Evolutionary conservation across 2,113 vertebrate genomes (phyloP).

Genomic region (Jacana jacana): DNA sequence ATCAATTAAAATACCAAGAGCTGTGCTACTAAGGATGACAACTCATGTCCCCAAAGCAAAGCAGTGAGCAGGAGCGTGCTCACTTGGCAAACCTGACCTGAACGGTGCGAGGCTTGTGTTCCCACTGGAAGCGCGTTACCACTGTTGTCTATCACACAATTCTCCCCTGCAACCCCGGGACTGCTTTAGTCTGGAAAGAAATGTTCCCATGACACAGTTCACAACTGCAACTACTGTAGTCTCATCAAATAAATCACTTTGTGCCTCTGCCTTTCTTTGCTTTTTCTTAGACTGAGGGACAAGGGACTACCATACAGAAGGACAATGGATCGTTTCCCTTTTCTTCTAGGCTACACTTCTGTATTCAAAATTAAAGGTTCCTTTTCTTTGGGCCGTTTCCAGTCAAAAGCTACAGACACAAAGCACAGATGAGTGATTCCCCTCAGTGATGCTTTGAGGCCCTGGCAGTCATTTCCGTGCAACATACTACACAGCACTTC

Average conservation of each 20-base stretch:
- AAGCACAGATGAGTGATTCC: neutral
- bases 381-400: neutral
- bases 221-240: neutral
- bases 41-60: neutral
- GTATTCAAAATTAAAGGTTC: neutral
- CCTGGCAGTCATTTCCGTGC: neutral
- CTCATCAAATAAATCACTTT: neutral
- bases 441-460: neutral
- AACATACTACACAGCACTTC: neutral
- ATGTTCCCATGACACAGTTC: neutral
- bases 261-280: neutral
- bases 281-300: neutral
- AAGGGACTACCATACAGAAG: neutral
- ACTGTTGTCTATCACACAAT: neutral
- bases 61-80: neutral
- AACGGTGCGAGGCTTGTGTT: neutral
- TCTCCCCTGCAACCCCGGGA: neutral
- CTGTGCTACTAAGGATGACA: neutral
- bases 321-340: neutral
- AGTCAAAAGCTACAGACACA: neutral
- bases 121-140: neutral
- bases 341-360: neutral
- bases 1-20: neutral
- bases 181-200: neutral
- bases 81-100: neutral